phyloP scores from a whole-genome alignment of 1,140 invertebrate genomes.

The Chlorops oryzae region DNA sequence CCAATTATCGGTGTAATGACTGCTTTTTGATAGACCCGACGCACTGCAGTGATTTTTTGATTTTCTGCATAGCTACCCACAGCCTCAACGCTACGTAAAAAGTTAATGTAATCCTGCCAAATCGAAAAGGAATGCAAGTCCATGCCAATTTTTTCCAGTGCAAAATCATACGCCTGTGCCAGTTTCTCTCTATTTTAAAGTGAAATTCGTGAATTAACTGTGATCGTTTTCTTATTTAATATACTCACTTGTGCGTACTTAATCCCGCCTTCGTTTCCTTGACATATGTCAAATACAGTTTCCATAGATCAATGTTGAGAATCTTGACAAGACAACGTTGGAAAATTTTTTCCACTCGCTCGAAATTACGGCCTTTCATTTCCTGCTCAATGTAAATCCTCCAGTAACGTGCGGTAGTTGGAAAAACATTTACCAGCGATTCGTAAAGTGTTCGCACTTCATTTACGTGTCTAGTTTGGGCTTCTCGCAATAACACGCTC shows the following conservation, averaged over 20 bases:
- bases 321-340: slow-evolving; percentile 97
- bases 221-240: background rate
- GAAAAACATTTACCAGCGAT: slow-evolving; percentile 86
- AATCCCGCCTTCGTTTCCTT: slow-evolving; percentile 94
- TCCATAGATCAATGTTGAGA: slow-evolving; percentile 98
- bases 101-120: slow-evolving; percentile 97
- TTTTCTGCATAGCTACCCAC: slow-evolving; percentile 98
- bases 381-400: slow-evolving; percentile 99
- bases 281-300: slow-evolving; percentile 94
- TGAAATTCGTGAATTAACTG: no score
- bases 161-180: slow-evolving; percentile 99
- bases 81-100: slow-evolving; percentile 95
- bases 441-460: slow-evolving; percentile 91
- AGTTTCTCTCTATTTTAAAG: slow-evolving; percentile 81
- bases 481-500: slow-evolving; percentile 89
- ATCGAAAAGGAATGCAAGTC: slow-evolving; percentile 93
- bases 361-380: slow-evolving; percentile 93
- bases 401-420: slow-evolving; percentile 95
- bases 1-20: slow-evolving; percentile 96
- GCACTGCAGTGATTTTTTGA: slow-evolving; percentile 95
- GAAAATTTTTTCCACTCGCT: slow-evolving; percentile 98
- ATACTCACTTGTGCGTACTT: slow-evolving; percentile 86
- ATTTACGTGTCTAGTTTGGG: slow-evolving; percentile 82
- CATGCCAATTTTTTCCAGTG: slow-evolving; percentile 97
- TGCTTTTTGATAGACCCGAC: slow-evolving; percentile 93